Percentiles rank a stretch among this genome's conserved stretches.
phyloP scores from a whole-genome alignment of 1,140 invertebrate genomes.

The Saccostrea echinata region DNA sequence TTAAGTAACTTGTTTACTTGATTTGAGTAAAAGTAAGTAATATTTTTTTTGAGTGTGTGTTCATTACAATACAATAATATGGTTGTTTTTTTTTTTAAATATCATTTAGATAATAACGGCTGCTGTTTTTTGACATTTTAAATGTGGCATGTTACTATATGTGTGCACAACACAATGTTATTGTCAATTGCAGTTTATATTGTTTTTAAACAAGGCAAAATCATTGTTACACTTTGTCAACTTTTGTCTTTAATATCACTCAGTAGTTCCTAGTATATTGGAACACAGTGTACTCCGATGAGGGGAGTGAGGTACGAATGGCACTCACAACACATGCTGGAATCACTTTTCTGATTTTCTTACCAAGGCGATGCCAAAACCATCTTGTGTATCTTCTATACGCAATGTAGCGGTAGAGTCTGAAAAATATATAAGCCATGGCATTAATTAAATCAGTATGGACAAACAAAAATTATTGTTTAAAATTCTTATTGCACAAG shows the following conservation, averaged over 20 bases:
- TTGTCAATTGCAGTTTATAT: neutral
- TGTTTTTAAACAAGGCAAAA: neutral
- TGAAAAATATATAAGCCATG: neutral
- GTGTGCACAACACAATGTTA: neutral
- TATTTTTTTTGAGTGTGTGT: too few relatives aligned
- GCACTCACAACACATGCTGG: conserved; percentile 36
- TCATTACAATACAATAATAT: neutral
- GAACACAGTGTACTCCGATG: conserved; percentile 19
- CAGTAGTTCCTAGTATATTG: conserved; percentile 40
- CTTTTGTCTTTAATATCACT: neutral
- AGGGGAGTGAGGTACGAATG: conserved; percentile 39
- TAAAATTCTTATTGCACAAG: too few relatives aligned
- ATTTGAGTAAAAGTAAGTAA: too few relatives aligned
- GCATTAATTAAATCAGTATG: neutral
- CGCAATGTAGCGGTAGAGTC: conserved; percentile 33
- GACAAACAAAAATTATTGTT: neutral
- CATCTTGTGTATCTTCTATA: conserved; percentile 36
- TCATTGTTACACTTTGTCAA: neutral
- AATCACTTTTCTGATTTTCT: conserved; percentile 30
- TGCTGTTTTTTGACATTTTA: neutral
- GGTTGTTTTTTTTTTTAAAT: neutral
- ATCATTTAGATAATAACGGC: neutral
- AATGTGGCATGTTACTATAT: neutral
- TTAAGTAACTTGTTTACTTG: too few relatives aligned
- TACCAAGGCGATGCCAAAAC: conserved; percentile 44